phyloP scores from a whole-genome alignment of 2,797 vertebrate species.

The Schizothorax lantsangensis region DNA sequence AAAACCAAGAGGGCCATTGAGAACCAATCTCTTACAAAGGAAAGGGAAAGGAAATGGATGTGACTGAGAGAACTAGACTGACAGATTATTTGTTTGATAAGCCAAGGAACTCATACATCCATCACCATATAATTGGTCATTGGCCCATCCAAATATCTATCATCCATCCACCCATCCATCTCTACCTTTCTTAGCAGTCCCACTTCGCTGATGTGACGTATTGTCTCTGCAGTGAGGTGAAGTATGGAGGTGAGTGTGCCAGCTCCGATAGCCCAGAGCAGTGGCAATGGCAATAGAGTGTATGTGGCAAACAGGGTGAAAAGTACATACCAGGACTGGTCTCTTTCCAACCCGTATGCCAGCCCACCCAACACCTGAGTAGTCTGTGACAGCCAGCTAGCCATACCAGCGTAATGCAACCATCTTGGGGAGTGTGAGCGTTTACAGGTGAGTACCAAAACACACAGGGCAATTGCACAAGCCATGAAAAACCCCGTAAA shows the following conservation, averaged over 20 bases:
- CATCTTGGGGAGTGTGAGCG: conserved; percentile 74
- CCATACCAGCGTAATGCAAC: conserved; percentile 77
- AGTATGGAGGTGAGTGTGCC: conserved; percentile 76
- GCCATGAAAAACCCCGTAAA: conserved; percentile 76
- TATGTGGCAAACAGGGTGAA: conserved; percentile 82
- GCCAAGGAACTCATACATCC: background rate
- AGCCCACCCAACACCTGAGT: conserved; percentile 77
- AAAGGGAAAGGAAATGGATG: background rate
- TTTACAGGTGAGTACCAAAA: conserved; percentile 74
- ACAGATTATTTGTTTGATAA: background rate
- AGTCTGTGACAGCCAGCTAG: conserved; percentile 81
- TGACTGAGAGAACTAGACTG: background rate
- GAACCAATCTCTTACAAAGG: background rate
- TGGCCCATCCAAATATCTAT: background rate
- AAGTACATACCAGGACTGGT: conserved; percentile 81
- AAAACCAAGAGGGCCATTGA: conserved; percentile 15
- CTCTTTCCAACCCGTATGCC: conserved; percentile 78
- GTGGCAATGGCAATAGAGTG: conserved; percentile 80
- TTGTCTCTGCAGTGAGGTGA: conserved; percentile 74
- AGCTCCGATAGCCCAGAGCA: conserved; percentile 81
- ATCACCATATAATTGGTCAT: background rate
- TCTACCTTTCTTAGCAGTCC: conserved; percentile 75
- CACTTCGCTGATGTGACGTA: conserved; percentile 66
- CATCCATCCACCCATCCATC: background rate
- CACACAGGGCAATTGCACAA: conserved; percentile 69